Evolutionary conservation across 2,797 vertebrate species (phyloP).

Genomic region (Onychomys torridus): DNA sequence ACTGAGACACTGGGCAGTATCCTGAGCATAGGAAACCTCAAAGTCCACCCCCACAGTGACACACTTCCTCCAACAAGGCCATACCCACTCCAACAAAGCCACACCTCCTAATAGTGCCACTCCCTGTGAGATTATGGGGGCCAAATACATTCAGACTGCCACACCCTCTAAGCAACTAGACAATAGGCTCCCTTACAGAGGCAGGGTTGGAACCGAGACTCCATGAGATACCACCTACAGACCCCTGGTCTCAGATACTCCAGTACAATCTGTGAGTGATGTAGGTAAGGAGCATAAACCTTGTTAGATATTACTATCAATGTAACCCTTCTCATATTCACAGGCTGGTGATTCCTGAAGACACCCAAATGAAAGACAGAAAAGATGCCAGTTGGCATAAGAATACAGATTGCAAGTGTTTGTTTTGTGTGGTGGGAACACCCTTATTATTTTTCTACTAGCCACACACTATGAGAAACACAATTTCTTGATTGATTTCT

Average conservation of each 20-base stretch:
- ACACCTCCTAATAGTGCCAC: background rate
- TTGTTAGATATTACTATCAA: background rate
- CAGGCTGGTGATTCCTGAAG: background rate
- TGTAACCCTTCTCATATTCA: background rate
- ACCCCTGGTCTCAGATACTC: background rate
- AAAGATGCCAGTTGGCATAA: background rate
- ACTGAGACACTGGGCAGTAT: background rate
- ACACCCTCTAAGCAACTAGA: background rate
- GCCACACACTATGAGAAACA: background rate
- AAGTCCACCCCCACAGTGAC: accelerated
- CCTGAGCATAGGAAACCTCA: background rate
- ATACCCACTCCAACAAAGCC: background rate
- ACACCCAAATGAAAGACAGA: background rate
- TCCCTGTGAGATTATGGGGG: background rate
- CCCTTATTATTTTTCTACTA: background rate
- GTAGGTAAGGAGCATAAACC: background rate
- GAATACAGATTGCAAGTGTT: background rate
- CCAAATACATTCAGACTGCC: background rate
- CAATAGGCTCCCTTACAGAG: background rate
- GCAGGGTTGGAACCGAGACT: background rate
- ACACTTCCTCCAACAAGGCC: background rate
- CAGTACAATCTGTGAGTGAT: background rate
- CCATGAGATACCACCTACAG: background rate
- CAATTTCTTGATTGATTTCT: background rate
- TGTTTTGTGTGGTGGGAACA: background rate